Evolutionary conservation across 2,797 vertebrate species (phyloP).

Genomic region (Myotis findleyi): DNA sequence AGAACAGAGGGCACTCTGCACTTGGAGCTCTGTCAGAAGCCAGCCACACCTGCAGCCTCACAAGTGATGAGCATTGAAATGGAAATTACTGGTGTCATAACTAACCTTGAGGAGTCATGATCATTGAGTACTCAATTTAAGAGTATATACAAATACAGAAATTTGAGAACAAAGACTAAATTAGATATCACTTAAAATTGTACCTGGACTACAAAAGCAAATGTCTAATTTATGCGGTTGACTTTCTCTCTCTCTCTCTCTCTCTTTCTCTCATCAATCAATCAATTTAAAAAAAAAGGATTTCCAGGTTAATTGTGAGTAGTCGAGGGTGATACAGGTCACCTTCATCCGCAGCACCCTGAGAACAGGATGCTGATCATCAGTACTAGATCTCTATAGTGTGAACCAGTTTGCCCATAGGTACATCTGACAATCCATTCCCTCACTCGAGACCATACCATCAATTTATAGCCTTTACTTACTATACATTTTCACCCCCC

Average conservation of each 20-base stretch:
- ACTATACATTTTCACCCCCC: neutral
- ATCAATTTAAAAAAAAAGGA: neutral
- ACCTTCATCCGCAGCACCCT: no score
- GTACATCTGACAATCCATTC: neutral
- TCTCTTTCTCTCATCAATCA: neutral
- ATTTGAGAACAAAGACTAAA: conserved; percentile 41
- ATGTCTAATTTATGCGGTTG: neutral
- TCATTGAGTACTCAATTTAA: conserved; percentile 13
- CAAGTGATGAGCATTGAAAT: conserved; percentile 44
- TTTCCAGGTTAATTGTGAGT: neutral
- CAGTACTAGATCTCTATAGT: neutral
- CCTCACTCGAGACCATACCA: neutral
- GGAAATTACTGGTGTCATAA: conserved; percentile 65
- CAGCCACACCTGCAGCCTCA: conserved; percentile 68
- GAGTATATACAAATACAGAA: neutral
- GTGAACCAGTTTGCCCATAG: neutral
- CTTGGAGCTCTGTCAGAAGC: conserved; percentile 23
- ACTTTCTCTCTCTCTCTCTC: neutral
- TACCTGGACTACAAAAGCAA: neutral
- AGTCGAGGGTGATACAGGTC: neutral
- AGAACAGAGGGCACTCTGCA: neutral
- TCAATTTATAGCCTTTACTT: neutral
- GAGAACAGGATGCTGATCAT: neutral
- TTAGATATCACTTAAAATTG: conserved; percentile 12
- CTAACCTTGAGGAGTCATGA: conserved; percentile 60